These are phyloP conservation scores for Ophion slaviceki DNA, from an alignment of 2,888 invertebrate genomes.

Conservation along the genomic window DNA sequence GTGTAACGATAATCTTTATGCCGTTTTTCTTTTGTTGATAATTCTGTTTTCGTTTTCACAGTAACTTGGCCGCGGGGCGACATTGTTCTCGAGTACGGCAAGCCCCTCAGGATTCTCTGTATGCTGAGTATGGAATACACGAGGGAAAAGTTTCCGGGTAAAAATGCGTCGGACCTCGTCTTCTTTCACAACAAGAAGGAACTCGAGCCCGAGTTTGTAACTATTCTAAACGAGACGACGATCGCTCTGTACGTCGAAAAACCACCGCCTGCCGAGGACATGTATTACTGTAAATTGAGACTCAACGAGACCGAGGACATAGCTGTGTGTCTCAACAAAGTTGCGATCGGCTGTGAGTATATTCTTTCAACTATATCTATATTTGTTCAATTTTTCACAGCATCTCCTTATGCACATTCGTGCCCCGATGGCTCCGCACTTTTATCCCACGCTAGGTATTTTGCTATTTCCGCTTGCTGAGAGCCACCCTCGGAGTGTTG, in stretches of 20 bases:
- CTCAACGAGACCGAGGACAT: constrained; percentile 72
- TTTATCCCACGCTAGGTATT: not conserved
- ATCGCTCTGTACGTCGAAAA: constrained; percentile 85
- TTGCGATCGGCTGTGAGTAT: constrained; percentile 86
- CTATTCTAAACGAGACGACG: constrained; percentile 87
- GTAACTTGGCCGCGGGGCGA: constrained; percentile 85
- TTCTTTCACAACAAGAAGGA: constrained; percentile 83
- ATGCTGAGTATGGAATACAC: constrained; percentile 84
- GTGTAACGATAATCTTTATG: not conserved
- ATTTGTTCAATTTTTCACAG: not conserved
- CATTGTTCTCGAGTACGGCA: constrained; percentile 86
- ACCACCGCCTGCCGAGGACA: constrained; percentile 85
- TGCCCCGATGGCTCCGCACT: not conserved
- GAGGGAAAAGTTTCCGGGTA: constrained; percentile 83
- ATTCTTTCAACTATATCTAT: not conserved
- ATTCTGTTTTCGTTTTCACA: constrained; percentile 61
- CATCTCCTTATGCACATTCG: not conserved
- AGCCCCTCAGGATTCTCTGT: constrained; percentile 88
- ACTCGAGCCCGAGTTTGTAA: constrained; percentile 83
- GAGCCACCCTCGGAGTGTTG: no score
- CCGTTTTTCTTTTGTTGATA: not conserved
- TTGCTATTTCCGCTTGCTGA: not conserved
- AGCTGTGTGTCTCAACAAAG: constrained; percentile 85
- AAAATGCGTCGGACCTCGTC: constrained; percentile 84
- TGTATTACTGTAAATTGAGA: constrained; percentile 85